Percentiles rank a stretch among this genome's conserved stretches.
Conservation (phyloP, 2,797 vertebrate genomes). For the Mormyrops boulengeri region DNA sequence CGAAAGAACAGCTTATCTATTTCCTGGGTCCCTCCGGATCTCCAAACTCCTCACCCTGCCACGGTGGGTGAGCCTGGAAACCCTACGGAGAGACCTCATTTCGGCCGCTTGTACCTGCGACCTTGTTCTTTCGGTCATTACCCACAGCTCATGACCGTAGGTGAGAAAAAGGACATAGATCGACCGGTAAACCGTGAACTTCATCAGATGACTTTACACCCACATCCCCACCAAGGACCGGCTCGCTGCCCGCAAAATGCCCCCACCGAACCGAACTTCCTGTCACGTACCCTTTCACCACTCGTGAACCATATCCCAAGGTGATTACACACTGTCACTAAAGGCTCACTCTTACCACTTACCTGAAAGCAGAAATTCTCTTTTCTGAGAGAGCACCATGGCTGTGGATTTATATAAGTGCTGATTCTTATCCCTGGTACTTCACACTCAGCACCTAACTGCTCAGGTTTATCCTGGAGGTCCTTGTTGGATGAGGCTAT, state of each 20-base stretch:
- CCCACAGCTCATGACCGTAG: conserved; percentile 1
- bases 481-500: not conserved
- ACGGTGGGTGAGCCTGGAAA: not conserved
- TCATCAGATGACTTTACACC: not conserved
- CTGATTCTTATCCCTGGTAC: not conserved
- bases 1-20: not conserved
- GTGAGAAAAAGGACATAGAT: not conserved
- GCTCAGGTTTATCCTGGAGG: not conserved
- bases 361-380: not conserved
- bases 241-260: not conserved
- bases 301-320: not conserved
- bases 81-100: not conserved
- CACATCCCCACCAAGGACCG: not conserved
- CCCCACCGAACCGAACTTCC: not conserved
- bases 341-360: not conserved
- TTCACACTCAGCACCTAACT: not conserved
- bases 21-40: not conserved
- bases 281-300: not conserved
- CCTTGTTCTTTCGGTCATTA: not conserved
- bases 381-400: not conserved
- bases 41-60: not conserved
- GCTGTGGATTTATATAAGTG: not conserved
- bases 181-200: not conserved
- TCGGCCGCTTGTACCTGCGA: not conserved
- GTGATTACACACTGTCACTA: not conserved